Percentiles rank a stretch among this genome's conserved stretches.
phyloP scores from a whole-genome alignment of 2,797 vertebrate species.

The Anolis apletophallus region DNA sequence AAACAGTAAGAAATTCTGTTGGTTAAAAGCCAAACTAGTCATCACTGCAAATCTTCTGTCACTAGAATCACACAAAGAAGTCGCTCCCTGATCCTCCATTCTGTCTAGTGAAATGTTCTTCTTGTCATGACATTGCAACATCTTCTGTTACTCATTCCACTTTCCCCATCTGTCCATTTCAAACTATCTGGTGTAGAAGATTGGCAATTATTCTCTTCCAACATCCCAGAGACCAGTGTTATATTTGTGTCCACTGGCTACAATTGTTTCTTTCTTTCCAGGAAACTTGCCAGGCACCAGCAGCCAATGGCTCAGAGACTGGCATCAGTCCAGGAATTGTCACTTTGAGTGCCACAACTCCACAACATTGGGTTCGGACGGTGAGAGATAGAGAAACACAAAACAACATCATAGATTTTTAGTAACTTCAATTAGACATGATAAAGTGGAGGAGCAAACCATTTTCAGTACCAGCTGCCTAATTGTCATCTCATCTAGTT shows the following conservation, averaged over 20 bases:
- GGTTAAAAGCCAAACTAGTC: neutral
- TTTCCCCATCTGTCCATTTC: too few species aligned
- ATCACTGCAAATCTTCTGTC: neutral
- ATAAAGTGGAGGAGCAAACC: neutral
- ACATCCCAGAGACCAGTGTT: too few species aligned
- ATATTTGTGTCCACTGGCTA: too few species aligned
- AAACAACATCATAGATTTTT: neutral
- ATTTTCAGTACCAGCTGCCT: conserved; percentile 2
- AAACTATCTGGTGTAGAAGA: too few species aligned
- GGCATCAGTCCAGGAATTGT: too few species aligned
- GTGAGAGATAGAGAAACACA: neutral
- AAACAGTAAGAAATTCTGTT: neutral
- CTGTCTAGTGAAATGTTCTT: neutral
- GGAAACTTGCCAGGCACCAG: too few species aligned
- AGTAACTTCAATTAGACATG: neutral
- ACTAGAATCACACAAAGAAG: neutral
- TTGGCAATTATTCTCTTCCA: too few species aligned
- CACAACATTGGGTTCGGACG: neutral
- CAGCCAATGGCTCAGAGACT: too few species aligned
- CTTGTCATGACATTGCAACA: neutral
- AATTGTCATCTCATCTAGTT: conserved; percentile 7
- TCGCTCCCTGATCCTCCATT: neutral
- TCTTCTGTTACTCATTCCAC: neutral
- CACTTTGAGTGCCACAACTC: neutral
- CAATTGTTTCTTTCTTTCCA: too few species aligned